Evolutionary conservation across 2,888 invertebrate species (phyloP), one percentile per base, ranked within the genome.

Genomic region (Aporophyla nigra): DNA sequence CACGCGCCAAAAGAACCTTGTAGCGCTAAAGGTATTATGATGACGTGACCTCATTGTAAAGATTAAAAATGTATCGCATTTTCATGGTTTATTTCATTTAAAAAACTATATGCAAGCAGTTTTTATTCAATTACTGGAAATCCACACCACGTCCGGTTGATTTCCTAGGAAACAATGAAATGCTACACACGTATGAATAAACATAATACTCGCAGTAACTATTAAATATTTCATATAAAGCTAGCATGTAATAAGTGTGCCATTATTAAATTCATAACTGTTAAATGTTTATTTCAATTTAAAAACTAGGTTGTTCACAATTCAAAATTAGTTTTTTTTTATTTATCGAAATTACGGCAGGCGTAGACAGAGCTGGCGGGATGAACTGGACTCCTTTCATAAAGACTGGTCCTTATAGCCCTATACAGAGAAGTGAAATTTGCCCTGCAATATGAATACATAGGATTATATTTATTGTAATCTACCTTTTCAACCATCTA

Each of bases 61-160:
- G 27, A 5, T n/a, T 74, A 21, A 16, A 27, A 71, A 43, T 12
- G 9, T 73, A 24, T 19, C 5, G 2, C 40, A 76, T 76, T 61
- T 21, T 19, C n/a, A 43, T 46, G 2, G 6, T 74, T 43, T 40
- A 24, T 53, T 51, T n/a, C 0, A 27, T 2, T 24, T n/a, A 0
- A 51, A 16, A 27, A 27, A 71, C 3, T 49, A 21, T 16, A 24
- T 40, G 43, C 27, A n/a, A 27, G 54, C 19, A 43, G 5, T 49
- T 56, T 75, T 69, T 14, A 43, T 33, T n/a, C 4, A 19, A 21
- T 71, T 24, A 33, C 27, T 71, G 40, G 10, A n/a, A 51, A 56
- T 27, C 9, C 12, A 71, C 2, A 27, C n/a, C 10, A 16, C 14
- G 16, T 40, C 14, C n/a, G 24, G 2, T 43, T 58, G 0, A 9